These are phyloP conservation scores for Leguminivora glycinivorella DNA, from an alignment of 1,140 invertebrate genomes.

Conservation along the genomic window DNA sequence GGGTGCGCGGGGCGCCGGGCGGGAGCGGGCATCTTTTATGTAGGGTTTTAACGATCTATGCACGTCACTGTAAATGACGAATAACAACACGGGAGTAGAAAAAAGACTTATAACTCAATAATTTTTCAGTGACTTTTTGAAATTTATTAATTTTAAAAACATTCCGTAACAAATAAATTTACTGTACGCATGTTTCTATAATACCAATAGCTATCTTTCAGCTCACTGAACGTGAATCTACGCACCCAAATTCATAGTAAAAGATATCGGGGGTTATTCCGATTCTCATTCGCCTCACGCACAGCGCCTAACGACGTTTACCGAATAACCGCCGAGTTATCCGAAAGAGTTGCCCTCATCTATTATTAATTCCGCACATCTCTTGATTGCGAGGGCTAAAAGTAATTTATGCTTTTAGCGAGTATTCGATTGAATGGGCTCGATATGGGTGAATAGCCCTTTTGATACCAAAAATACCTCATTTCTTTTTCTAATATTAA, in stretches of 20 bases:
- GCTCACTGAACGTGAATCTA: background rate
- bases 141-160: no score
- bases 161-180: no score
- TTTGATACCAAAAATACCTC: background rate
- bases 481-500: background rate
- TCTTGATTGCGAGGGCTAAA: conserved; percentile 8
- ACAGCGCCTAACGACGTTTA: conserved; percentile 16
- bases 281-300: background rate
- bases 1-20: no score
- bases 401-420: conserved; percentile 13
- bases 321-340: conserved; percentile 6
- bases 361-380: conserved; percentile 14
- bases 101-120: no score
- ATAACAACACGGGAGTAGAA: no score
- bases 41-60: no score
- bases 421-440: background rate
- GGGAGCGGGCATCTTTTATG: no score
- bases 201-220: no score
- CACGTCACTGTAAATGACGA: no score
- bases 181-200: no score
- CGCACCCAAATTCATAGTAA: background rate
- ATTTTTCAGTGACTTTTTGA: no score
- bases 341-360: conserved; percentile 23
- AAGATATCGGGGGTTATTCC: background rate
- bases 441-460: background rate